These are phyloP conservation scores for Aplysina aerophoba DNA, from an alignment of 37 sponge, comb jelly and placozoan genomes.

Conservation along the genomic window DNA sequence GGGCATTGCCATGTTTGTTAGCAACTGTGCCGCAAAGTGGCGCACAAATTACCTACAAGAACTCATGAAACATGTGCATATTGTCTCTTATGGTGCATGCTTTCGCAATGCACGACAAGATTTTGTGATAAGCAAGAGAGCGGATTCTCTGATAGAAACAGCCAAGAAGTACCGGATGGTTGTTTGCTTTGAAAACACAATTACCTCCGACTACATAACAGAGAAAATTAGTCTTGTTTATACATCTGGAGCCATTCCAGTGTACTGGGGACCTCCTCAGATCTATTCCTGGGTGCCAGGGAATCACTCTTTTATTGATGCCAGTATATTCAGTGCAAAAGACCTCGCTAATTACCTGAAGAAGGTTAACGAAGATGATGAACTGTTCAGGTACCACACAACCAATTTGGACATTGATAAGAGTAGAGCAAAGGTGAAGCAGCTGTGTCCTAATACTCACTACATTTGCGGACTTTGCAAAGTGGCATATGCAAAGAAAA, in stretches of 20 bases:
- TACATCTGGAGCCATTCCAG: not conserved
- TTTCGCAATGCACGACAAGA: not conserved
- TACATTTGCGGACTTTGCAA: too few species aligned
- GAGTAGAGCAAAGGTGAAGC: not conserved
- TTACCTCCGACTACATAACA: not conserved
- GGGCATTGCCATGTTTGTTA: too few species aligned
- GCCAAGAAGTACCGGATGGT: not conserved
- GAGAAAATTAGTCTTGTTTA: not conserved
- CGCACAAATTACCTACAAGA: not conserved
- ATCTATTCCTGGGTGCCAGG: constrained; percentile 2
- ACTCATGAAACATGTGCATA: not conserved
- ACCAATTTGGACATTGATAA: not conserved
- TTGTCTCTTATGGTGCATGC: not conserved
- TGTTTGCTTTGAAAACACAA: not conserved
- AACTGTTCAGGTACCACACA: not conserved
- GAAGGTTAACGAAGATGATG: not conserved
- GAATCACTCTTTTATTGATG: not conserved
- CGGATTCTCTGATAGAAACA: not conserved
- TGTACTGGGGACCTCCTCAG: not conserved
- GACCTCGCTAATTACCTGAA: not conserved
- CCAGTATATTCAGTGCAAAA: not conserved
- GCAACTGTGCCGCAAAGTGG: not conserved
- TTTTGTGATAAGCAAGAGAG: not conserved
- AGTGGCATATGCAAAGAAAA: too few species aligned
- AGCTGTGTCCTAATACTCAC: too few species aligned